phyloP scores from a whole-genome alignment of 2,113 vertebrate species.

The Semnornis frantzii region DNA sequence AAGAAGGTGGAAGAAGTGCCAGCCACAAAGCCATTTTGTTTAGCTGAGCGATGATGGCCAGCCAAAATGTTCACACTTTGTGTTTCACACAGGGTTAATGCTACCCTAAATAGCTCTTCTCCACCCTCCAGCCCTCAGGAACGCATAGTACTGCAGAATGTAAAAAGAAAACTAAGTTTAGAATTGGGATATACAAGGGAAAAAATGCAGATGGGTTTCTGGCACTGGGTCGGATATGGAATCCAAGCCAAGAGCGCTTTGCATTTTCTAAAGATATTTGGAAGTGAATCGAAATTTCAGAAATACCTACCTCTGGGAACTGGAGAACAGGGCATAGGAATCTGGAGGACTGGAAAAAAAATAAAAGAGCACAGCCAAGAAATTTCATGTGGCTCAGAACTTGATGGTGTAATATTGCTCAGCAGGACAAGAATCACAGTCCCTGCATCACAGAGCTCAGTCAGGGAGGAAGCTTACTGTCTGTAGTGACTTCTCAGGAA shows the following conservation, averaged over 20 bases:
- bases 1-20: neutral
- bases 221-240: slow-evolving; percentile 50
- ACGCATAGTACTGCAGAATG: slow-evolving; percentile 45
- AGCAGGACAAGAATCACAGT: slow-evolving; percentile 43
- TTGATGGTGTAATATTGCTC: slow-evolving; percentile 42
- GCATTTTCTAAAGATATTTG: slow-evolving; percentile 78
- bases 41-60: slow-evolving; percentile 12
- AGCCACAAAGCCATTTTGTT: slow-evolving; percentile 23
- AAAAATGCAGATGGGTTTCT: slow-evolving; percentile 77
- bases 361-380: slow-evolving; percentile 33
- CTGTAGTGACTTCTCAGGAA: neutral
- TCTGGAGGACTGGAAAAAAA: slow-evolving; percentile 53
- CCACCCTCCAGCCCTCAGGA: neutral
- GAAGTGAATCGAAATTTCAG: slow-evolving; percentile 77
- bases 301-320: slow-evolving; percentile 83
- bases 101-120: slow-evolving; percentile 48
- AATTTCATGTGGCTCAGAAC: slow-evolving; percentile 41
- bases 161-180: slow-evolving; percentile 72
- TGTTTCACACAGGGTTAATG: slow-evolving; percentile 45
- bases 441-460: neutral
- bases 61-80: slow-evolving; percentile 43
- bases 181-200: slow-evolving; percentile 75
- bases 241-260: slow-evolving; percentile 66
- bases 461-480: neutral
- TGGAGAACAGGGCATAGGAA: slow-evolving; percentile 60